phyloP scores from a whole-genome alignment of 1,140 invertebrate genomes.

The Calosoma granatense region DNA sequence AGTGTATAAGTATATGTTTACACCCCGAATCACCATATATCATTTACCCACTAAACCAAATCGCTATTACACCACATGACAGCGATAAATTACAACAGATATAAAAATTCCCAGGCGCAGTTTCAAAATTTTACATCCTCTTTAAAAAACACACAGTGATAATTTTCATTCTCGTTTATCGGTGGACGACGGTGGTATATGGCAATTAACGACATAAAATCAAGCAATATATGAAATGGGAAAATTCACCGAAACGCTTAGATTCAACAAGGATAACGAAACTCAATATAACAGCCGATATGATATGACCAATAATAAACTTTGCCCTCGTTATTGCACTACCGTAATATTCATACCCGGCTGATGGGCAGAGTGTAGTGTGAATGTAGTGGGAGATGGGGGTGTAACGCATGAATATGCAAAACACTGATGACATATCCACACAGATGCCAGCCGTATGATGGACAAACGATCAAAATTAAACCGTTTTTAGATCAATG shows the following conservation, averaged over 20 bases:
- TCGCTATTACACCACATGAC: not conserved
- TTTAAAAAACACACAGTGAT: not conserved
- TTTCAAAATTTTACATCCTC: not conserved
- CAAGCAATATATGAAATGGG: not conserved
- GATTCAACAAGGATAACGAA: not conserved
- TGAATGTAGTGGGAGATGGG: no score
- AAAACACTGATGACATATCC: no score
- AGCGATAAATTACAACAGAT: not conserved
- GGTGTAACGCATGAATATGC: no score
- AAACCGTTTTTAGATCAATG: no score
- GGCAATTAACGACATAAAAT: not conserved
- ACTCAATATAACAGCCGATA: not conserved
- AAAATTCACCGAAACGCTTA: not conserved
- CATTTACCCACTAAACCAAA: not conserved
- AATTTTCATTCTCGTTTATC: not conserved
- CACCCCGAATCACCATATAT: not conserved
- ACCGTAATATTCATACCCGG: no score
- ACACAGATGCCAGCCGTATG: no score
- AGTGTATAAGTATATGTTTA: not conserved
- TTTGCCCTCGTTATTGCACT: no score
- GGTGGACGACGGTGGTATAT: not conserved
- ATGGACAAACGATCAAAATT: no score
- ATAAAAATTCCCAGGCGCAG: not conserved
- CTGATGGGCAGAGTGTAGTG: no score
- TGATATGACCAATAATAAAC: not conserved